Base-by-base conservation (phyloP, 2,113 vertebrate genomes). In the Aptenodytes patagonicus region DNA sequence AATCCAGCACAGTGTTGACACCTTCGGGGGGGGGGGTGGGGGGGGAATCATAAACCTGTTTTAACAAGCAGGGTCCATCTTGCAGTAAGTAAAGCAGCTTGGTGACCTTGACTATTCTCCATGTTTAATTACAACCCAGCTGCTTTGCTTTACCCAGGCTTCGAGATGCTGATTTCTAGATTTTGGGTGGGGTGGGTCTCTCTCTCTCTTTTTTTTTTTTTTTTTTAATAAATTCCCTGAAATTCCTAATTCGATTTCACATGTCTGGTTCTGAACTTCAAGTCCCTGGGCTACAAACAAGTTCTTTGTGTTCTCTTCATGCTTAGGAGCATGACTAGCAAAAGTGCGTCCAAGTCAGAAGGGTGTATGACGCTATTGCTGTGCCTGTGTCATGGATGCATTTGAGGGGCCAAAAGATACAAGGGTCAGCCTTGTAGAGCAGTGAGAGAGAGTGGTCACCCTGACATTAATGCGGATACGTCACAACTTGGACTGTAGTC, bases 231-330 rank as follows among this genome's bases (percentile, higher is more conserved):
- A 42, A 42, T 61, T 75, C n/a, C 19, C 18, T 78, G 28, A 75
- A 87, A 83, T 90, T 97, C 61, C 84, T 96, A 25, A 94, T 95
- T 91, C 66, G 78, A 54, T 91, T 97, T 95, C 90, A 80, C 87
- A 20, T 95, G 89, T 83, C 78, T 94, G 25, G 24, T 93, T 87
- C 40, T 58, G 92, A 91, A 93, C 78, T 93, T 91, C 49, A 83
- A 90, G 93, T 94, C 40, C 54, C 32, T 61, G 75, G 62, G 24
- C 84, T 87, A 88, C 79, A 96, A 88, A 94, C 78, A 85, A 70
- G 40, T 36, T 82, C 96, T 96, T 97, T 96, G 95, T 96, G 70
- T 58, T 95, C 55, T 76, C 10, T 5, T 54, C 9, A 1, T 80
- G 75, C 62, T 66, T 9, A 26, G 66, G 36, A 93, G 34, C 44